Evolutionary conservation across 2,888 invertebrate species (phyloP).

Genomic region (Erebia palarica): DNA sequence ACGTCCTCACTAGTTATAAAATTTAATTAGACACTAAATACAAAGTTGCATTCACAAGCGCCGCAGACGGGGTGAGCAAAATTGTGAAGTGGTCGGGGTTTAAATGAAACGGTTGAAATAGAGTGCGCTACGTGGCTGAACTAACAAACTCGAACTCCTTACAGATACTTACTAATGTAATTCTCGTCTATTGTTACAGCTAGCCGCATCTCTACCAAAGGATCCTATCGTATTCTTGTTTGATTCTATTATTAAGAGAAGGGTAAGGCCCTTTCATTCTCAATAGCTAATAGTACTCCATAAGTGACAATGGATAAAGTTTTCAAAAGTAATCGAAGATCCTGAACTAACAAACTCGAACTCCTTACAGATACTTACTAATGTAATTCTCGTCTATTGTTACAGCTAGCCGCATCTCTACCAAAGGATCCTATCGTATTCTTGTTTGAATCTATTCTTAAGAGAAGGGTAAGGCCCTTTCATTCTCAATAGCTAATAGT

Average conservation of each 20-base stretch:
- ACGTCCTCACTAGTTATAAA: too few relatives aligned
- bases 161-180: slow-evolving; percentile 8
- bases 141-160: slow-evolving; percentile 6
- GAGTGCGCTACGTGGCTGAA: slow-evolving; percentile 20
- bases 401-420: not conserved
- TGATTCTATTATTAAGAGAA: not conserved
- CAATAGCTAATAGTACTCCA: not conserved
- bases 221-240: not conserved
- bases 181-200: slow-evolving; percentile 7
- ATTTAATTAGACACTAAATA: not conserved
- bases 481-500: not conserved
- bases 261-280: not conserved
- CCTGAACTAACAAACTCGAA: slow-evolving; percentile 8
- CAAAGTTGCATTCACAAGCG: not conserved
- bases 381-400: slow-evolving; percentile 8
- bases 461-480: not conserved
- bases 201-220: not conserved
- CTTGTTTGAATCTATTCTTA: not conserved
- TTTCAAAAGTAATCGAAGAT: too few relatives aligned
- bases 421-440: not conserved
- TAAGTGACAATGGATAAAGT: not conserved
- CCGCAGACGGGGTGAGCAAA: not conserved
- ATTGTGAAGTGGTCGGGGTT: slow-evolving; percentile 16
- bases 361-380: slow-evolving; percentile 4
- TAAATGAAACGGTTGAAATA: slow-evolving; percentile 19